Conservation (phyloP, 2,113 vertebrate species). For the Sminthopsis crassicaudata region DNA sequence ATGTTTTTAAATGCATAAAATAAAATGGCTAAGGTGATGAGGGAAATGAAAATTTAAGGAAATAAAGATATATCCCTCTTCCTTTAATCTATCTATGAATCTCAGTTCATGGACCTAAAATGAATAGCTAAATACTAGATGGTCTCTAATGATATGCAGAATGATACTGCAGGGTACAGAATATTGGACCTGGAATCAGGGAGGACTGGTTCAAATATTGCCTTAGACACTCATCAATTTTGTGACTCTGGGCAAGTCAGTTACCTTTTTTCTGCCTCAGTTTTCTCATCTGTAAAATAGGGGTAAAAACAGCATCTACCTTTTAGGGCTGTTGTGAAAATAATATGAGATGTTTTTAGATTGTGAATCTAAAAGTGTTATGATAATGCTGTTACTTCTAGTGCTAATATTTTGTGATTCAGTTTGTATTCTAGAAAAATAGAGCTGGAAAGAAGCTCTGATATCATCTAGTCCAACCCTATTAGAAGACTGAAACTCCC, state of each 20-base stretch:
- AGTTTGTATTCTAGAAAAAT: not conserved
- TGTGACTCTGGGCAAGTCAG: not conserved
- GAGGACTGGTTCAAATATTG: not conserved
- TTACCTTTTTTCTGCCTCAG: not conserved
- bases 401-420: not conserved
- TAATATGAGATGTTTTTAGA: not conserved
- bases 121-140: not conserved
- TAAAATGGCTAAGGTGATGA: not conserved
- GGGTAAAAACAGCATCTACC: not conserved
- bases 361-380: not conserved
- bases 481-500: not conserved
- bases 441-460: not conserved
- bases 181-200: not conserved
- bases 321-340: not conserved
- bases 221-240: not conserved
- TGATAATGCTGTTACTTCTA: not conserved
- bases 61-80: not conserved
- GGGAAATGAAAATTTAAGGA: not conserved
- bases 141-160: not conserved
- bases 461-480: not conserved
- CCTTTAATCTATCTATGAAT: not conserved
- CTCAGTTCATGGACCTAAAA: not conserved
- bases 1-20: not conserved
- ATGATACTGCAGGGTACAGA: not conserved
- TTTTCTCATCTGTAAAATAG: not conserved